phyloP scores from a whole-genome alignment of 2,113 vertebrate genomes.

The Myrmophylax atrothorax region DNA sequence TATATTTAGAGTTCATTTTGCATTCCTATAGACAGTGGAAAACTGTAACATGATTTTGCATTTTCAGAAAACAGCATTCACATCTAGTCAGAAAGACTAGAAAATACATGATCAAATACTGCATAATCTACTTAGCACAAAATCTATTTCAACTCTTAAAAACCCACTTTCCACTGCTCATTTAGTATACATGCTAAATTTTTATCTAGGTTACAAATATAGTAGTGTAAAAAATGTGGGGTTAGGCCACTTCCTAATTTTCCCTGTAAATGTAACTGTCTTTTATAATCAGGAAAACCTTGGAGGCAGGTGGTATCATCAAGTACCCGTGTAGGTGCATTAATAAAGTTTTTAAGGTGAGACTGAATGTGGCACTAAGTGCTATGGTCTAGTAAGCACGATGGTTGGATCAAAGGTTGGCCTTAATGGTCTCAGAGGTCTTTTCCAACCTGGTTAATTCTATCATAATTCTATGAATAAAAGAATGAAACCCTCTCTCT shows the following conservation, averaged over 20 bases:
- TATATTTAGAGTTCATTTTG: conserved; percentile 18
- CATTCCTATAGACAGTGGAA: background rate
- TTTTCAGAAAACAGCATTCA: background rate
- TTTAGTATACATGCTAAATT: background rate
- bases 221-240: background rate
- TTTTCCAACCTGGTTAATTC: no score
- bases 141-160: background rate
- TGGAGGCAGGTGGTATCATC: background rate
- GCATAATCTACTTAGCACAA: background rate
- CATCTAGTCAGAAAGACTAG: background rate
- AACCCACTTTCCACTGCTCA: background rate
- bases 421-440: no score
- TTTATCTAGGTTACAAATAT: background rate
- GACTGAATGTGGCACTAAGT: no score
- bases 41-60: background rate
- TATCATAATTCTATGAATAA: background rate
- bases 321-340: background rate
- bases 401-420: no score
- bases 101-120: background rate
- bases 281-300: background rate
- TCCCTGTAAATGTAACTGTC: background rate
- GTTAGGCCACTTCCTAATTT: background rate
- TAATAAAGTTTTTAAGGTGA: background rate
- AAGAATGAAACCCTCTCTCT: background rate
- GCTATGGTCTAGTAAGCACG: no score